These are phyloP conservation scores for Luidia sarsii DNA, from an alignment of 53 echinoderm and acorn worm genomes.

Conservation along the genomic window DNA sequence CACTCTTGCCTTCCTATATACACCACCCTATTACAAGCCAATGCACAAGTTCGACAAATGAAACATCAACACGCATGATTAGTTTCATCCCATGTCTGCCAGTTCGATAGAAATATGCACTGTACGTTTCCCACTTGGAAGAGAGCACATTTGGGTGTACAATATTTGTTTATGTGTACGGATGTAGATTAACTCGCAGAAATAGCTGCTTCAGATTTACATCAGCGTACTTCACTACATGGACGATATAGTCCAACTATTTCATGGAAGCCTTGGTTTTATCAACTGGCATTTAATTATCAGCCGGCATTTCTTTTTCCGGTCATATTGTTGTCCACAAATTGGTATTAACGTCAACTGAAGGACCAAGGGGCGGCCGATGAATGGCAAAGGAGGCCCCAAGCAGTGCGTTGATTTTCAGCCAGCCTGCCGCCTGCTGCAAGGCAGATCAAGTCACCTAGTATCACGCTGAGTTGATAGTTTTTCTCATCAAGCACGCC, in stretches of 20 bases:
- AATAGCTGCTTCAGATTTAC: not conserved
- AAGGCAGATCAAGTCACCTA: conserved; percentile 40
- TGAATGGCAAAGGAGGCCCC: conserved; percentile 36
- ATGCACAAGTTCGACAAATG: no score
- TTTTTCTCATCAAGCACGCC: conserved; percentile 78
- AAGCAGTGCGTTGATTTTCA: conserved; percentile 52
- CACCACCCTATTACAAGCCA: no score
- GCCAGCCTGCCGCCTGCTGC: conserved; percentile 60
- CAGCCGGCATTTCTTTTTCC: conserved; percentile 7
- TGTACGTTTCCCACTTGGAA: no score
- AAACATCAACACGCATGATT: no score
- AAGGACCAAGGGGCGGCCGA: conserved; percentile 32
- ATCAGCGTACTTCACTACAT: no score
- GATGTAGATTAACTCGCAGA: not conserved
- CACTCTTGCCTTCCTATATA: no score
- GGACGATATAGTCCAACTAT: not conserved
- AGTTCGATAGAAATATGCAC: no score
- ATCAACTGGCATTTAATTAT: conserved; percentile 2
- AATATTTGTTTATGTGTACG: no score
- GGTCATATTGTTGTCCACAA: not conserved
- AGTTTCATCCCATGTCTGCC: no score
- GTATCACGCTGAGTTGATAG: conserved; percentile 81
- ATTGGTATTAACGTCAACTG: conserved; percentile 5
- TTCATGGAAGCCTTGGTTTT: not conserved
- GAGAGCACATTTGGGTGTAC: no score